Percentiles rank a stretch among this genome's conserved stretches.
phyloP scores from a whole-genome alignment of 2,888 invertebrate species.

The Syritta pipiens region DNA sequence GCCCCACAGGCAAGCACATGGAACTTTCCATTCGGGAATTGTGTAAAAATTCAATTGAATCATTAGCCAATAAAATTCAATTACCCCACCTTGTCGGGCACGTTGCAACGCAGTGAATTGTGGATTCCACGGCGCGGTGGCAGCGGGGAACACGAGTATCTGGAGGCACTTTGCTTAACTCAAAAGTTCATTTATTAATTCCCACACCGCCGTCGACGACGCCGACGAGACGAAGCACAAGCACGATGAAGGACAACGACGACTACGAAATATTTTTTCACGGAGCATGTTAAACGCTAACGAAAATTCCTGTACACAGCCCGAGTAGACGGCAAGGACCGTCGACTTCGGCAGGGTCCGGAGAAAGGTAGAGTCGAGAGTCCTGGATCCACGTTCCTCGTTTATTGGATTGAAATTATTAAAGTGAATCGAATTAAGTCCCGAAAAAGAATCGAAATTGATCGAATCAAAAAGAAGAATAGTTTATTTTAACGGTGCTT shows the following conservation, averaged over 20 bases:
- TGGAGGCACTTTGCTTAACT: slow-evolving; percentile 10
- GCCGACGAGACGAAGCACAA: background rate
- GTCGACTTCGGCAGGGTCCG: too few species aligned
- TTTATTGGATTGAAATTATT: slow-evolving; percentile 32
- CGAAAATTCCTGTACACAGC: background rate
- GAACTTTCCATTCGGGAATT: background rate
- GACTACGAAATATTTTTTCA: background rate
- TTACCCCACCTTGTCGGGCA: background rate
- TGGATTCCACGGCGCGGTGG: background rate
- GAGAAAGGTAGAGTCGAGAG: too few species aligned
- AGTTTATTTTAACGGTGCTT: slow-evolving; percentile 14
- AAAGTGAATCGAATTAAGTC: slow-evolving; percentile 10
- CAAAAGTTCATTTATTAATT: slow-evolving; percentile 28
- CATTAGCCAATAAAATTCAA: slow-evolving; percentile 29
- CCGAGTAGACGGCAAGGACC: background rate
- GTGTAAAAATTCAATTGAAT: slow-evolving; percentile 14
- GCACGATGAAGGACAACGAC: background rate
- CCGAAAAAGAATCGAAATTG: slow-evolving; percentile 12
- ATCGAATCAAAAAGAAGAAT: slow-evolving; percentile 10
- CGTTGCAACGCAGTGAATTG: background rate
- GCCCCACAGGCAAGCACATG: background rate
- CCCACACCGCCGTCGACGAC: too few species aligned
- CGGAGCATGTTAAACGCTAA: background rate
- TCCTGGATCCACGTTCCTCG: background rate
- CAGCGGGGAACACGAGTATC: background rate